Percentiles rank a stretch among this genome's conserved stretches.
Conservation (phyloP, 2,113 vertebrate genomes). For the Pseudopodoces humilis region DNA sequence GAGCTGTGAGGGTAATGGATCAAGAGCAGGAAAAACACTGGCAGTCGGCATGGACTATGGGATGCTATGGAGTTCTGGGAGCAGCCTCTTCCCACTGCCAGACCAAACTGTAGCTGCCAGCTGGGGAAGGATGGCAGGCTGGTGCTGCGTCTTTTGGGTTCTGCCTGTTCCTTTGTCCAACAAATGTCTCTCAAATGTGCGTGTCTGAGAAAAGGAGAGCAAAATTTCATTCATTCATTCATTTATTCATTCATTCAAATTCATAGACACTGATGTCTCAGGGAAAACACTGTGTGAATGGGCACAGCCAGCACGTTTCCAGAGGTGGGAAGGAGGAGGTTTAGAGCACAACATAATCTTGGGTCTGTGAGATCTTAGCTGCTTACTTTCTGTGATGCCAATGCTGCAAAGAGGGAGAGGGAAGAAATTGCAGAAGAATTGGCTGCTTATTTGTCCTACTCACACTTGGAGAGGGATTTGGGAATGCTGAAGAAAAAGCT, state of each 20-base stretch:
- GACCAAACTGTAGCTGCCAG: background rate
- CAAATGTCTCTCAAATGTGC: background rate
- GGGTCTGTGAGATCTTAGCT: background rate
- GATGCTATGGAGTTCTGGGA: rapidly evolving
- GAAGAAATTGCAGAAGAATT: background rate
- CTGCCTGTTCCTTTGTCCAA: background rate
- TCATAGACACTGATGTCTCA: background rate
- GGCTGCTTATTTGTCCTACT: background rate
- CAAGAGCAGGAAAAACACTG: background rate
- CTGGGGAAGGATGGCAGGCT: background rate
- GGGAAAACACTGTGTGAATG: background rate
- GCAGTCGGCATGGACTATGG: background rate
- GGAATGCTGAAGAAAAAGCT: background rate
- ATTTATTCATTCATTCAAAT: background rate
- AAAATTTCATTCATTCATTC: background rate
- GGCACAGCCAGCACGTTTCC: background rate
- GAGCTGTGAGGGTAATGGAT: background rate
- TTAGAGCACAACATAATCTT: background rate
- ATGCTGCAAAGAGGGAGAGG: background rate
- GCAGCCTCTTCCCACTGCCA: background rate
- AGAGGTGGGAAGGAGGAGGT: background rate
- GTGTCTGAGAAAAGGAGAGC: background rate
- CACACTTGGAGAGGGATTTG: background rate
- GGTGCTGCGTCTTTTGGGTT: background rate
- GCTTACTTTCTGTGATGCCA: background rate